Evolutionary conservation across 2,888 invertebrate genomes (phyloP).

Genomic region (Drosophila colorata): DNA sequence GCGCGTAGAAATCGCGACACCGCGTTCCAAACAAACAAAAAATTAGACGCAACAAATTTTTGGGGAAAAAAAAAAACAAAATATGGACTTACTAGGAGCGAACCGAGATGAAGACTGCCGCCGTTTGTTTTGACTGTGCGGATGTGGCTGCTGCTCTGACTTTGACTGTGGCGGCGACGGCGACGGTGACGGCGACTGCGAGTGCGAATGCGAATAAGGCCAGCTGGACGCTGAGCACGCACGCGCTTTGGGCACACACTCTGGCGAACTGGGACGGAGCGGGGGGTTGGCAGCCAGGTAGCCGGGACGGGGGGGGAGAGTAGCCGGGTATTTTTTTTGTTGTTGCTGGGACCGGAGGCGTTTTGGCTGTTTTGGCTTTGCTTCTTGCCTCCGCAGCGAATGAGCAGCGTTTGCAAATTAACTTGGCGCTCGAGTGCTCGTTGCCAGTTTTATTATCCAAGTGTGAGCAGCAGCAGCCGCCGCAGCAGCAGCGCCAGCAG

Average conservation of each 20-base stretch:
- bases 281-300: neutral
- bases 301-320: neutral
- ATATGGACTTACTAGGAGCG: constrained; percentile 68
- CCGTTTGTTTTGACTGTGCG: constrained; percentile 35
- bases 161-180: neutral
- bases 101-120: constrained; percentile 65
- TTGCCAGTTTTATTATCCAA: constrained; percentile 81
- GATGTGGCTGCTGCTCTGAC: constrained; percentile 12
- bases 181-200: neutral
- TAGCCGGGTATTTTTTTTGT: constrained; percentile 18
- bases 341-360: constrained; percentile 12
- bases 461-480: constrained; percentile 66
- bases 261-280: neutral
- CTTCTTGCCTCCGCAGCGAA: constrained; percentile 72
- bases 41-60: constrained; percentile 8
- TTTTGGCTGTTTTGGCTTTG: constrained; percentile 40
- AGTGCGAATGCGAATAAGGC: constrained; percentile 11
- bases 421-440: constrained; percentile 81
- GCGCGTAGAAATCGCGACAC: constrained; percentile 26
- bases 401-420: constrained; percentile 79
- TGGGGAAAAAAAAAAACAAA: constrained; percentile 1
- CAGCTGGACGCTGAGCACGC: constrained; percentile 57
- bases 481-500: constrained; percentile 32
- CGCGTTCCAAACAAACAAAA: constrained; percentile 22
- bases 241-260: constrained; percentile 62